Conservation (phyloP, 2,888 invertebrate species). For the Apotomis betuletana region DNA sequence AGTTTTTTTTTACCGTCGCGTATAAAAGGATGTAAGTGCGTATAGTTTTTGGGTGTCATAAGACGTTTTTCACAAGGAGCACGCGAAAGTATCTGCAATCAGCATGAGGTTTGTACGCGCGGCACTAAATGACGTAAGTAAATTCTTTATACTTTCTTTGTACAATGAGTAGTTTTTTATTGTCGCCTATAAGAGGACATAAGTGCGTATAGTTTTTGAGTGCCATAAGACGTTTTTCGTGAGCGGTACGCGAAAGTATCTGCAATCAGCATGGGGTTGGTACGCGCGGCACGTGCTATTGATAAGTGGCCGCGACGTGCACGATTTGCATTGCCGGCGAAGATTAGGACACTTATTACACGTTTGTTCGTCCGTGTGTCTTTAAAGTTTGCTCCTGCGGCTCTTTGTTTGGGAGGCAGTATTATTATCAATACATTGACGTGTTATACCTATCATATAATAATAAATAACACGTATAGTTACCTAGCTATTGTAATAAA, state of each 20-base stretch:
- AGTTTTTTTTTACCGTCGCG: too few species aligned
- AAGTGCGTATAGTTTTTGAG: not conserved
- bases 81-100: conserved; percentile 11
- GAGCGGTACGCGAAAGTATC: not conserved
- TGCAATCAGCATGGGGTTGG: conserved; percentile 44
- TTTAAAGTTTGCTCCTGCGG: conserved; percentile 3
- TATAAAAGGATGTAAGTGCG: not conserved
- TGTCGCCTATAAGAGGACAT: not conserved
- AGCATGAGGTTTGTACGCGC: conserved; percentile 51
- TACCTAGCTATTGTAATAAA: too few species aligned
- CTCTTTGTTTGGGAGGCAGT: not conserved
- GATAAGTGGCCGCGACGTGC: conserved; percentile 73
- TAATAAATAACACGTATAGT: too few species aligned
- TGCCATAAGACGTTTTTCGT: not conserved
- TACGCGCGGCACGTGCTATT: conserved; percentile 65
- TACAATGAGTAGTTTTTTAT: too few species aligned
- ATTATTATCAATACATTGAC: too few species aligned
- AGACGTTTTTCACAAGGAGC: not conserved
- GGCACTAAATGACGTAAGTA: conserved; percentile 49
- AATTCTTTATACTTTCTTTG: too few species aligned
- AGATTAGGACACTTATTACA: conserved; percentile 36
- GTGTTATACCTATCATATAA: too few species aligned
- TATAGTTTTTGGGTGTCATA: not conserved
- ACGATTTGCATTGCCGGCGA: conserved; percentile 62
- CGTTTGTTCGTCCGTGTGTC: conserved; percentile 20